phyloP scores from a whole-genome alignment of 2,888 invertebrate species.

The Mystacides longicornis region DNA sequence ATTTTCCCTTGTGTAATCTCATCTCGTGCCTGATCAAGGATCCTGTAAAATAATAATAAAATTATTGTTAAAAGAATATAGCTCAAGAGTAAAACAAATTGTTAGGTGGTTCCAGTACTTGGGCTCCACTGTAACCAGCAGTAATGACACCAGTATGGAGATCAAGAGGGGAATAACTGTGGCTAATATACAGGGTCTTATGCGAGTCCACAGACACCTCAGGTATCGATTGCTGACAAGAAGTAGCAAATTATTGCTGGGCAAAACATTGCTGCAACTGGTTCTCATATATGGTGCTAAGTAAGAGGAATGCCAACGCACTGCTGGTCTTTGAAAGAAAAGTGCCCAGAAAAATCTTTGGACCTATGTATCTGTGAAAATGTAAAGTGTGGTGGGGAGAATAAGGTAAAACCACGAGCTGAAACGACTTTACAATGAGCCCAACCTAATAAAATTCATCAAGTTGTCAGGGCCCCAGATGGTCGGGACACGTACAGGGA shows the following conservation, averaged over 20 bases:
- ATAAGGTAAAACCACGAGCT: background rate
- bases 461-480: background rate
- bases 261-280: background rate
- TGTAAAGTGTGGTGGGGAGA: background rate
- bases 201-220: background rate
- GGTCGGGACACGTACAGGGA: background rate
- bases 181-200: background rate
- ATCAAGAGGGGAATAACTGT: background rate
- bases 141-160: background rate
- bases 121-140: background rate
- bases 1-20: background rate
- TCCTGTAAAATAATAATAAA: constrained; percentile 2
- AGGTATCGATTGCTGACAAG: background rate
- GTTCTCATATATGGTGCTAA: background rate
- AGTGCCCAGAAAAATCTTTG: background rate
- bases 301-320: background rate
- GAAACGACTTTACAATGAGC: background rate
- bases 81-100: background rate
- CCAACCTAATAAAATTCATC: background rate
- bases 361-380: background rate
- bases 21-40: constrained; percentile 2
- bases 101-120: background rate
- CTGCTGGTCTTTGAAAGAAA: background rate
- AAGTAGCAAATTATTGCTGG: background rate
- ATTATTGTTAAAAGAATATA: background rate